Base-by-base conservation (phyloP, 2,888 invertebrate species). In the Volucella inanis region DNA sequence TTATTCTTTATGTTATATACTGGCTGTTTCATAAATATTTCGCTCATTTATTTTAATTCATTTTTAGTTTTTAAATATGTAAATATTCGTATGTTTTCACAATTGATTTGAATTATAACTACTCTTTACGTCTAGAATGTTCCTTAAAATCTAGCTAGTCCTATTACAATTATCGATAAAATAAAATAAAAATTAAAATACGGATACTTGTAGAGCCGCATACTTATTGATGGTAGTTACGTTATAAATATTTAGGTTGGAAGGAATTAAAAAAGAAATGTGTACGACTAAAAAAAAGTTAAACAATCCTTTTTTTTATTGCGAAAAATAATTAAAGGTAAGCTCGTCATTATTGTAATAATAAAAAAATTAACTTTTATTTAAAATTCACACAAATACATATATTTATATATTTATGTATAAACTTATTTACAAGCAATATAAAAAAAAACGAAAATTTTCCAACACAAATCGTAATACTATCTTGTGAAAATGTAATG, bases 21-120 rank as follows among this genome's bases (percentile, higher is more conserved):
- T 76, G 62, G 52, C 77, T 80, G 75, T 71, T 76, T 80, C 67
- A 62, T 77, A 76, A 81, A 87, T 83, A 78, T 79, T 83, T 87
- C 59, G n/a, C 68, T 70, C 80, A 76, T 76, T 84, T 70, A 74
- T 74, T 86, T 76, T 68, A 62, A 80, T 81, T 85, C 54, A 70
- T 82, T 49, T 61, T 31, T 38, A 14, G 39, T 43, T 31, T 70
- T 79, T 79, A 79, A 71, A 70, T 72, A 84, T 84, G 84, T 77
- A 85, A 85, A 85, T 81, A 81, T 77, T 85, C 81, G 80, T 85
- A 47, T 81, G 76, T 47, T 59, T 80, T 77, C 52, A 85, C 47
- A 85, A 68, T 64, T 79, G 67, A 67, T 79, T 70, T 81, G 67
- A 72, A 38, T 80, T 76, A 68, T 71, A 76, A 47, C 76, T 81